Base-by-base conservation (phyloP, 2,888 invertebrate species). In the Bhutanitis thaidina region DNA sequence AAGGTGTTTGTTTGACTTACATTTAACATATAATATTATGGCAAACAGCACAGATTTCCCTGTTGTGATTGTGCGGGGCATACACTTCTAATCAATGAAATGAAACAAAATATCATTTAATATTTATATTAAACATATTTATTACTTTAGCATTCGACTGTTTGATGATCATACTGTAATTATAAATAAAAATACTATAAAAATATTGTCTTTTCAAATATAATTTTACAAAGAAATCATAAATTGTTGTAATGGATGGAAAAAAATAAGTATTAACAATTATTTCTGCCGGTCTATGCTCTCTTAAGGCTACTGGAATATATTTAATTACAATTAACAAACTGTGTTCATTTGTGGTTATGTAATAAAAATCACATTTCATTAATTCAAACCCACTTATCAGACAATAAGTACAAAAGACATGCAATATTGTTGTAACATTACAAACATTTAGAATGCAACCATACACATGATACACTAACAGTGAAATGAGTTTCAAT, bases 201-300 rank as follows among this genome's bases (percentile, higher is more conserved):
- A 87, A 86, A 86, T 85, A 87, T 77, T 68, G 71, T 78, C 76
- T 83, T 80, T 80, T 73, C 67, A 67, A 74, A 76, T 59, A 66
- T 59, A 65, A 56, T 49, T 57, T 52, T 51, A 59, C 57, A 55
- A 52, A 59, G 53, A 62, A 59, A 56, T 51, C 53, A 58, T 56
- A 38, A 52, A 60, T 58, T 49, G 43, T 14, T 36, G 43, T 25
- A 41, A 16, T 37, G 44, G 14, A 38, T 12, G 14, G 29, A 7
- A 14, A 49, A 51, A 48, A 5, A 47, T 20, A 55, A 44, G 43
- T 56, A 53, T 45, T 50, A 34, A 13, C 12, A 34, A 34, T 34
- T 12, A 34, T 12, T 45, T 40, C 37, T 46, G 7, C 9, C 12
- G 15, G 27, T 8, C 1, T 12, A 29, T n/a, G 35, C 37, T 51